A percentile compares a stretch with the other conserved stretches of the same genome.
phyloP scores from a whole-genome alignment of 2,113 vertebrate species.

The Corvus moneduloides region DNA sequence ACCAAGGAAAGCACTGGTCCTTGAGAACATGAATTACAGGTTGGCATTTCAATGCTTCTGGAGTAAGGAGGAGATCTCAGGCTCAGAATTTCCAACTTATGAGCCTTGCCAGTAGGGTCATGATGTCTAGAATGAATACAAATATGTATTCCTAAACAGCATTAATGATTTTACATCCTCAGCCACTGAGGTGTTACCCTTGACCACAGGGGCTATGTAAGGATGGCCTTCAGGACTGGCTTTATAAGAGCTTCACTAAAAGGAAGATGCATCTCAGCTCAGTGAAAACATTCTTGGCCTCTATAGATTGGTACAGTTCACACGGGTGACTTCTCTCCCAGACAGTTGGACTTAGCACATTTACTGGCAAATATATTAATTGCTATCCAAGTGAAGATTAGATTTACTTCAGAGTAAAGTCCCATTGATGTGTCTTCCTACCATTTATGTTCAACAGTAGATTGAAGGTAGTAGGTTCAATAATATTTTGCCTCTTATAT shows the following conservation, averaged over 20 bases:
- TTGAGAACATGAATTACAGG: rapidly evolving
- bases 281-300: background rate
- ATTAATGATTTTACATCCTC: background rate
- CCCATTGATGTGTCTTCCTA: background rate
- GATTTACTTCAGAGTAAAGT: background rate
- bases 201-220: background rate
- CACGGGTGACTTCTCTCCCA: background rate
- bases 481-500: background rate
- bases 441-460: background rate
- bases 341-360: background rate
- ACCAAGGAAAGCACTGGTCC: background rate
- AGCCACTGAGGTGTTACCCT: background rate
- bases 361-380: background rate
- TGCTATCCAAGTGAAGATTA: background rate
- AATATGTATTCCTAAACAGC: background rate
- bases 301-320: background rate
- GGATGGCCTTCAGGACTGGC: background rate
- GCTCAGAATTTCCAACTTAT: background rate
- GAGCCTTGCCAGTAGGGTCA: background rate
- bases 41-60: background rate
- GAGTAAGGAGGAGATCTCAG: background rate
- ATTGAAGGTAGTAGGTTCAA: background rate
- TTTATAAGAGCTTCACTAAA: background rate
- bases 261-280: background rate
- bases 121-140: background rate